A percentile compares a stretch with the other conserved stretches of the same genome.
phyloP scores from a whole-genome alignment of 2,888 invertebrate genomes.

The Eucera pruinosa region DNA sequence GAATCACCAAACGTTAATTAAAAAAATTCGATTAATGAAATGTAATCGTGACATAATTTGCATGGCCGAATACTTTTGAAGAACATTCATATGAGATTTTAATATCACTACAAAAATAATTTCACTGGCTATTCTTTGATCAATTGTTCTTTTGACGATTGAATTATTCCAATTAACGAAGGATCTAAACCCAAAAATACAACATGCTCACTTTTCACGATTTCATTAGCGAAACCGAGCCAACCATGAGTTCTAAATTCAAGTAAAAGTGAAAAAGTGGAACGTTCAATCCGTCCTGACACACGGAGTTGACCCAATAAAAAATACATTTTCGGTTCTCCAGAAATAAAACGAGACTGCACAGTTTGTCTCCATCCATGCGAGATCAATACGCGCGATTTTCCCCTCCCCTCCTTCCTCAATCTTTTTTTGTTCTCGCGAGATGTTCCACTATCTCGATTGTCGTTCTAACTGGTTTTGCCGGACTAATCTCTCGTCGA shows the following conservation, averaged over 20 bases:
- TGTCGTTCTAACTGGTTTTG: conserved; percentile 52
- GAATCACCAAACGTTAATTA: no score
- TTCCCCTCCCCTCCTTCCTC: not conserved
- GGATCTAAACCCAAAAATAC: no score
- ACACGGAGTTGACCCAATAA: conserved; percentile 40
- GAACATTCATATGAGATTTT: no score
- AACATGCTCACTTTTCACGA: no score
- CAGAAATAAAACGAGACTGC: conserved; percentile 54
- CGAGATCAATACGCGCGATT: conserved; percentile 54
- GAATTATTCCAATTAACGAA: no score
- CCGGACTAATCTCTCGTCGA: conserved; percentile 59
- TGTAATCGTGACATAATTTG: no score
- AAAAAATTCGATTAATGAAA: no score
- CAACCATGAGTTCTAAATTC: not conserved
- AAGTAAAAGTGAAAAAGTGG: not conserved
- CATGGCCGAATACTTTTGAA: no score
- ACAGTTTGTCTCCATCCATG: conserved; percentile 63
- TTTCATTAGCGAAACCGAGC: no score
- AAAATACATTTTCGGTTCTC: conserved; percentile 52
- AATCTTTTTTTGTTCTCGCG: conserved; percentile 14
- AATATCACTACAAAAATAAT: no score
- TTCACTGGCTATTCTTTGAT: no score
- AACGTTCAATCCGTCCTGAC: conserved; percentile 43
- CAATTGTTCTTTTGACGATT: not conserved
- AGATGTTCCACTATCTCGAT: conserved; percentile 57